A percentile compares a stretch with the other conserved stretches of the same genome.
phyloP scores from a whole-genome alignment of 2,797 vertebrate species.

The Tarsius wallacei region DNA sequence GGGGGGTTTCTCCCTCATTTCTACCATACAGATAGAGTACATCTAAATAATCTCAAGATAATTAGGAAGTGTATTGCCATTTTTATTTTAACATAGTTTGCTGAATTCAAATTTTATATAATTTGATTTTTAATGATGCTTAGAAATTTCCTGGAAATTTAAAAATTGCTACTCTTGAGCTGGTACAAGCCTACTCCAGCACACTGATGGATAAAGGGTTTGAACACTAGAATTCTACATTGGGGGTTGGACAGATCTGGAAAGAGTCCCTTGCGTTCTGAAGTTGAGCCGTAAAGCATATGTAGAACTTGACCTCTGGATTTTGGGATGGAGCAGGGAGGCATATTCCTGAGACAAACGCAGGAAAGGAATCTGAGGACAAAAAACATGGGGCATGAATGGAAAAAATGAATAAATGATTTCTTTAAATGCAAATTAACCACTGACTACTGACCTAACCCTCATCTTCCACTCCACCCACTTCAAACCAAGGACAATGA shows the following conservation, averaged over 20 bases:
- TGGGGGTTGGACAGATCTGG: background rate
- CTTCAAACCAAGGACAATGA: background rate
- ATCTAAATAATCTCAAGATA: background rate
- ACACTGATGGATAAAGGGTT: background rate
- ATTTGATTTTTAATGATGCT: background rate
- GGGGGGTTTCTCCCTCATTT: background rate
- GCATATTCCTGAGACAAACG: background rate
- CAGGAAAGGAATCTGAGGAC: background rate
- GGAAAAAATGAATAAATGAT: background rate
- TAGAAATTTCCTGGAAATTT: background rate
- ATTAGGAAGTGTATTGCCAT: background rate
- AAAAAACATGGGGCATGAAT: background rate
- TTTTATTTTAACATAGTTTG: background rate
- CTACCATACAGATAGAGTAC: background rate
- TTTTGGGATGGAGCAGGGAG: background rate
- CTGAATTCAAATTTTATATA: background rate
- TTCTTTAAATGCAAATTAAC: background rate
- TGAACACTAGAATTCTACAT: background rate
- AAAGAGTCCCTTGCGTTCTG: background rate
- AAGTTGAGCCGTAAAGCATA: background rate
- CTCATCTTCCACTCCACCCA: background rate
- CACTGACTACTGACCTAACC: background rate
- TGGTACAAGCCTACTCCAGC: background rate
- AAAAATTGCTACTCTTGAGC: background rate
- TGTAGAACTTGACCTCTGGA: background rate